Conservation (phyloP, 1,140 invertebrate species). For the Nylanderia fulva region DNA sequence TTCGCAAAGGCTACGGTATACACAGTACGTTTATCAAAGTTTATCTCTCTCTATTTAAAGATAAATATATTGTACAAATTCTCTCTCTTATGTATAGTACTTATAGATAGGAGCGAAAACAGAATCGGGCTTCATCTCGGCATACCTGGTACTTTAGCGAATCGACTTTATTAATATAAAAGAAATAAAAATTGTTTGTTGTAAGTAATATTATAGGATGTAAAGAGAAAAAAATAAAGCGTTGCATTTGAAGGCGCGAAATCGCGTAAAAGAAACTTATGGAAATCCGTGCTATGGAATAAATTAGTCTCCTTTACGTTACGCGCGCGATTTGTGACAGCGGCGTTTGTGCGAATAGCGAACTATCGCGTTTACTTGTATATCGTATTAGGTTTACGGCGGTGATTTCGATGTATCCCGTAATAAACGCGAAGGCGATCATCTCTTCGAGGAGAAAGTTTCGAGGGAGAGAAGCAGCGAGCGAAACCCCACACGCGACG, state of each 20-base stretch:
- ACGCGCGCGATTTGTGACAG: not conserved
- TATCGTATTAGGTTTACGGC: constrained; percentile 12
- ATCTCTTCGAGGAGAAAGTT: constrained; percentile 16
- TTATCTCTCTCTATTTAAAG: constrained; percentile 44
- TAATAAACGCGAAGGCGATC: constrained; percentile 26
- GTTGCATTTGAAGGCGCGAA: constrained; percentile 35
- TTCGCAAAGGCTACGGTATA: constrained; percentile 14
- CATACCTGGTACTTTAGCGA: constrained; percentile 33
- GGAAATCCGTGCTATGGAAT: constrained; percentile 1
- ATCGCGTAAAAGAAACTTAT: not conserved
- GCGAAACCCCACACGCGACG: constrained; percentile 22
- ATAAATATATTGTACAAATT: constrained; percentile 58
- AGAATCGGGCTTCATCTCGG: constrained; percentile 46
- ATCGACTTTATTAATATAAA: constrained; percentile 36
- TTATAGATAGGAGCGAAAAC: constrained; percentile 40
- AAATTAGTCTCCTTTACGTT: constrained; percentile 26
- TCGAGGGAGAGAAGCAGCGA: constrained; percentile 7
- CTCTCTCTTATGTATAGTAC: constrained; percentile 45
- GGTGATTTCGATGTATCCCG: constrained; percentile 24
- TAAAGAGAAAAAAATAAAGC: constrained; percentile 2
- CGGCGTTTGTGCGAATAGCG: constrained; percentile 8
- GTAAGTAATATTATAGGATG: constrained; percentile 29
- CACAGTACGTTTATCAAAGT: constrained; percentile 8
- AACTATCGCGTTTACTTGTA: constrained; percentile 7
- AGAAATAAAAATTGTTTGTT: constrained; percentile 18